These are phyloP conservation scores for Ptychadena robeensis DNA, from an alignment of 2,797 vertebrate species.

Conservation along the genomic window DNA sequence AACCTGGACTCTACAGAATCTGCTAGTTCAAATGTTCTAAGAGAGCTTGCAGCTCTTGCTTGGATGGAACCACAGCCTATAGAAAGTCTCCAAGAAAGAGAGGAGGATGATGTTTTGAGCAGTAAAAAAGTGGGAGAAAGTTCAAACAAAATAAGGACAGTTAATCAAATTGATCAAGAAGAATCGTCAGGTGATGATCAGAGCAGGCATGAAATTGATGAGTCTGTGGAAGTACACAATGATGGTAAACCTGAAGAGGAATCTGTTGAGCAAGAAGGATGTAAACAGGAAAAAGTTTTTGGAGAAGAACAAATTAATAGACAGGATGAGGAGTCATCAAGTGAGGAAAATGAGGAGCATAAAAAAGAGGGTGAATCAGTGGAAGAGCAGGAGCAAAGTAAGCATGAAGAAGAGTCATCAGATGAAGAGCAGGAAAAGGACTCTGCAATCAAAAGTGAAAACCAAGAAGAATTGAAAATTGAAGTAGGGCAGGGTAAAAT, in stretches of 20 bases:
- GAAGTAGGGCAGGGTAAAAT: not conserved
- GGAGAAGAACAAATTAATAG: slow-evolving; percentile 28
- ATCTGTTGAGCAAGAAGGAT: slow-evolving; percentile 36
- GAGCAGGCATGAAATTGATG: slow-evolving; percentile 23
- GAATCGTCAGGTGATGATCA: slow-evolving; percentile 39
- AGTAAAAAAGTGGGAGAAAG: slow-evolving; percentile 8
- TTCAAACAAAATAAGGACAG: not conserved
- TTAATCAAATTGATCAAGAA: not conserved
- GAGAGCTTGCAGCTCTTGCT: slow-evolving; percentile 78
- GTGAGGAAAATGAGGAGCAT: slow-evolving; percentile 40
- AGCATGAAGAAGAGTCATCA: slow-evolving; percentile 41
- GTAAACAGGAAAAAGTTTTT: slow-evolving; percentile 11
- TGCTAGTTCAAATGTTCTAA: slow-evolving; percentile 78
- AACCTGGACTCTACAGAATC: slow-evolving; percentile 74
- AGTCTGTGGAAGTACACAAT: slow-evolving; percentile 50
- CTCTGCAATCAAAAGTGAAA: not conserved
- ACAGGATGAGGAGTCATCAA: slow-evolving; percentile 34
- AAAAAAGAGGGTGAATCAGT: slow-evolving; percentile 47
- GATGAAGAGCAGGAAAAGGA: slow-evolving; percentile 32
- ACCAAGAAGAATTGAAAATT: slow-evolving; percentile 4
- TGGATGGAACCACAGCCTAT: slow-evolving; percentile 74
- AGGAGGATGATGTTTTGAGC: slow-evolving; percentile 39
- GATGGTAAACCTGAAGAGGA: slow-evolving; percentile 22
- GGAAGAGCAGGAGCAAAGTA: slow-evolving; percentile 39
- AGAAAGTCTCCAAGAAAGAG: slow-evolving; percentile 49